Evolutionary conservation across 2,113 vertebrate genomes (phyloP).

Genomic region (Epinephelus cyanopodus): DNA sequence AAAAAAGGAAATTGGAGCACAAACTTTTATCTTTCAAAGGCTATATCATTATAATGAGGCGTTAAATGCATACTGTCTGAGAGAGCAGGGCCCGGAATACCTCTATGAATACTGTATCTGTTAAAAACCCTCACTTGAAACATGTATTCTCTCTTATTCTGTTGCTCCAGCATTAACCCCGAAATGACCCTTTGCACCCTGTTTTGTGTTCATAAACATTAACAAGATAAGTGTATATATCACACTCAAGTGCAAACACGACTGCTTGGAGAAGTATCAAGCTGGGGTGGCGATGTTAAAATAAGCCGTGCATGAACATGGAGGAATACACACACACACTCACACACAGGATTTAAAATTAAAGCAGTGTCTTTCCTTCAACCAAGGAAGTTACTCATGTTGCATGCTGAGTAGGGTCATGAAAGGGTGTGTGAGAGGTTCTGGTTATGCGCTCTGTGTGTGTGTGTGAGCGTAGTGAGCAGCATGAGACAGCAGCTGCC

Average conservation of each 20-base stretch:
- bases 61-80: neutral
- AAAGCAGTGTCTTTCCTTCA: slow-evolving; percentile 51
- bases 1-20: slow-evolving; percentile 14
- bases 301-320: slow-evolving; percentile 9
- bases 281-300: neutral
- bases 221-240: slow-evolving; percentile 15
- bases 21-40: slow-evolving; percentile 12
- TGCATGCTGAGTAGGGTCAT: slow-evolving; percentile 68
- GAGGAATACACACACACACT: neutral
- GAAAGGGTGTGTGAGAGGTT: slow-evolving; percentile 47
- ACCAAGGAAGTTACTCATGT: slow-evolving; percentile 63
- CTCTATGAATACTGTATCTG: neutral
- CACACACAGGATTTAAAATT: slow-evolving; percentile 44
- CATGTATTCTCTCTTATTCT: neutral
- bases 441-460: slow-evolving; percentile 19
- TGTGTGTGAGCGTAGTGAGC: slow-evolving; percentile 3
- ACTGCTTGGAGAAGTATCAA: neutral
- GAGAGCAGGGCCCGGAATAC: neutral
- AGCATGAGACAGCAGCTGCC: slow-evolving; percentile 6
- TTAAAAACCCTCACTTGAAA: neutral
- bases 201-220: slow-evolving; percentile 1
- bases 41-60: slow-evolving; percentile 20
- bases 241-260: neutral
- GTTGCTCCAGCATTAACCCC: slow-evolving; percentile 16
- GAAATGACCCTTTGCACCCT: neutral